phyloP scores from a whole-genome alignment of 1,140 invertebrate species.

The Scaptomyza pallida region DNA sequence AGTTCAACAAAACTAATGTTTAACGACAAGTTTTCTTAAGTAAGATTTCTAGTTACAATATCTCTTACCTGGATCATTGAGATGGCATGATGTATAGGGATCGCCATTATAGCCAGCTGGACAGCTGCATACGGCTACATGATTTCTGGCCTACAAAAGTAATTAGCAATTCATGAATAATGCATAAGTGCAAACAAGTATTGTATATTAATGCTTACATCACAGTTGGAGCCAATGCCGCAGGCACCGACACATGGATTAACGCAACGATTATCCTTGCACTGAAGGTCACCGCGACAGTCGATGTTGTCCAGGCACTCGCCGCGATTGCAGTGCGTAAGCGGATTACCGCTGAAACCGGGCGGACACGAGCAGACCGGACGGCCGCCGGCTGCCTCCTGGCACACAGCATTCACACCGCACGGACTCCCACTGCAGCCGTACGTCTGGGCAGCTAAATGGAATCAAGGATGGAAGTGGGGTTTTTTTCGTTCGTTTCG shows the following conservation, averaged over 20 bases:
- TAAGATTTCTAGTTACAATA: no score
- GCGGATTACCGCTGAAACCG: slow-evolving; percentile 89
- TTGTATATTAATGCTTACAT: slow-evolving; percentile 84
- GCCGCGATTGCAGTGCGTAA: slow-evolving; percentile 87
- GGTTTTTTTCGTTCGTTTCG: not conserved
- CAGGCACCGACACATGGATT: slow-evolving; percentile 92
- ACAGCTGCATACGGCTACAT: slow-evolving; percentile 93
- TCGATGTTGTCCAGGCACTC: slow-evolving; percentile 87
- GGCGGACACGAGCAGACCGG: slow-evolving; percentile 89
- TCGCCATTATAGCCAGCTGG: slow-evolving; percentile 93
- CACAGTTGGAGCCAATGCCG: slow-evolving; percentile 88
- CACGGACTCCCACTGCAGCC: slow-evolving; percentile 84
- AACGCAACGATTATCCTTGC: slow-evolving; percentile 90
- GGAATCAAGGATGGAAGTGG: not conserved
- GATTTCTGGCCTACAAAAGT: slow-evolving; percentile 87
- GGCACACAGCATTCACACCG: slow-evolving; percentile 87
- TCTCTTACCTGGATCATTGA: slow-evolving; percentile 86
- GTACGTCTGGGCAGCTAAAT: slow-evolving; percentile 55
- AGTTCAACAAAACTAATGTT: no score
- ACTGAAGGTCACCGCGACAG: slow-evolving; percentile 88
- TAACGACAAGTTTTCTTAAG: no score
- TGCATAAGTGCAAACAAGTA: not conserved
- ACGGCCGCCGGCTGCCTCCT: slow-evolving; percentile 85
- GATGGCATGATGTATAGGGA: slow-evolving; percentile 88
- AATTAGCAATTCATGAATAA: not conserved